These are phyloP conservation scores for Coronaproctus castanopsis DNA, from an alignment of 2,888 invertebrate species.

Conservation along the genomic window DNA sequence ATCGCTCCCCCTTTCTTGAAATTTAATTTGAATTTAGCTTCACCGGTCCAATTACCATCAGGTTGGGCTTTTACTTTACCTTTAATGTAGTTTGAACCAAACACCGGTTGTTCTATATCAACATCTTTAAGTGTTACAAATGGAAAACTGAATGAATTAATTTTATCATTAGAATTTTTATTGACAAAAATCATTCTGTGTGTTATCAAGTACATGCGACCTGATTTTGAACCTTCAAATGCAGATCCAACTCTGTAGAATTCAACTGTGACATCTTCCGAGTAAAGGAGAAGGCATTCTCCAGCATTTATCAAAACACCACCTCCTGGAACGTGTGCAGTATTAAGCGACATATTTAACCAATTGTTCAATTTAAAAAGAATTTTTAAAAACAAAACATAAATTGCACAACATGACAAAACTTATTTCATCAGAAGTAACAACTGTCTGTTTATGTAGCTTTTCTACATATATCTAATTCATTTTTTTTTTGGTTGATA, in stretches of 20 bases:
- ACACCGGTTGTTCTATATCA: slow-evolving; percentile 90
- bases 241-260: slow-evolving; percentile 61
- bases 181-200: slow-evolving; percentile 89
- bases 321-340: slow-evolving; percentile 70
- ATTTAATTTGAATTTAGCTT: slow-evolving; percentile 81
- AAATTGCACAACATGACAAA: not conserved
- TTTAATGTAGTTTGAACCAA: slow-evolving; percentile 93
- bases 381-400: not conserved
- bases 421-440: not conserved
- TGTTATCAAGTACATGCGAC: slow-evolving; percentile 84
- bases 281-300: slow-evolving; percentile 78
- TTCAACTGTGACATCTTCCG: slow-evolving; percentile 76
- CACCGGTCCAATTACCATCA: slow-evolving; percentile 84
- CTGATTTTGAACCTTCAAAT: slow-evolving; percentile 58
- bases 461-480: no score
- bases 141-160: slow-evolving; percentile 92
- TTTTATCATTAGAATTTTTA: slow-evolving; percentile 48
- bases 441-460: no score
- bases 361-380: no score
- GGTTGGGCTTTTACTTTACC: slow-evolving; percentile 84
- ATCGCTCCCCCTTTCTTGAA: slow-evolving; percentile 98
- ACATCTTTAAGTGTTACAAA: slow-evolving; percentile 72
- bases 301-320: slow-evolving; percentile 88
- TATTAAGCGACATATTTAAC: slow-evolving; percentile 73
- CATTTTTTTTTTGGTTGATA: no score